Conservation (phyloP, 2,888 invertebrate species). For the Limenitis arthemis region DNA sequence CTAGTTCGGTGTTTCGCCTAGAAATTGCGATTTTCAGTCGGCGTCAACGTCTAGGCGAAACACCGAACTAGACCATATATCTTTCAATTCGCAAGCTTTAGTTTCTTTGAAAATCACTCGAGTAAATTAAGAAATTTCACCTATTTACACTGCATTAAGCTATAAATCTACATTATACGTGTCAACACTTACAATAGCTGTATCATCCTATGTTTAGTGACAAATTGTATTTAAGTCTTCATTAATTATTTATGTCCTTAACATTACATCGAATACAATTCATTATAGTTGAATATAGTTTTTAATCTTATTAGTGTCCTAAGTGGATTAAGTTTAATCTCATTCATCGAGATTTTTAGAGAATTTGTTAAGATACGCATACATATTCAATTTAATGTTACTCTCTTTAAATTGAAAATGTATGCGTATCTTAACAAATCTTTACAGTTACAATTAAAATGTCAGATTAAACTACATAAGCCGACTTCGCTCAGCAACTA, state of each 20-base stretch:
- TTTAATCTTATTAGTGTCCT: too few relatives aligned
- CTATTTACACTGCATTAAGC: slow-evolving; percentile 21
- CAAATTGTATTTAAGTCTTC: slow-evolving; percentile 1
- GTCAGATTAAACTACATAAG: slow-evolving; percentile 1
- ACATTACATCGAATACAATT: neutral
- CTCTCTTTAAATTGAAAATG: too few relatives aligned
- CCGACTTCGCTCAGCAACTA: slow-evolving; percentile 1
- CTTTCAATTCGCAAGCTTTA: slow-evolving; percentile 39
- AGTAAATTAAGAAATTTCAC: slow-evolving; percentile 24
- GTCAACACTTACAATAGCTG: neutral
- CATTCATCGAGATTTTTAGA: too few relatives aligned
- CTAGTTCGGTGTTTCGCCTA: too few relatives aligned
- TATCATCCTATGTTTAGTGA: slow-evolving; percentile 3
- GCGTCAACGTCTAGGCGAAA: slow-evolving; percentile 52
- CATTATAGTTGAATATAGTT: neutral
- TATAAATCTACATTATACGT: slow-evolving; percentile 17
- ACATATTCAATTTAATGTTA: too few relatives aligned
- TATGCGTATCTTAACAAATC: too few relatives aligned
- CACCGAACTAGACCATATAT: slow-evolving; percentile 63
- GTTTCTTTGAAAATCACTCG: slow-evolving; percentile 36
- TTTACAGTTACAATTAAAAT: neutral
- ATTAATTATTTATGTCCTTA: neutral
- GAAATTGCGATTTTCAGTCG: too few relatives aligned
- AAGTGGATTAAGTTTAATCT: too few relatives aligned
- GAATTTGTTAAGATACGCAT: too few relatives aligned